A percentile compares a stretch with the other conserved stretches of the same genome.
These are phyloP conservation scores for Alectura lathami DNA, from an alignment of 2,113 vertebrate species.

Conservation along the genomic window DNA sequence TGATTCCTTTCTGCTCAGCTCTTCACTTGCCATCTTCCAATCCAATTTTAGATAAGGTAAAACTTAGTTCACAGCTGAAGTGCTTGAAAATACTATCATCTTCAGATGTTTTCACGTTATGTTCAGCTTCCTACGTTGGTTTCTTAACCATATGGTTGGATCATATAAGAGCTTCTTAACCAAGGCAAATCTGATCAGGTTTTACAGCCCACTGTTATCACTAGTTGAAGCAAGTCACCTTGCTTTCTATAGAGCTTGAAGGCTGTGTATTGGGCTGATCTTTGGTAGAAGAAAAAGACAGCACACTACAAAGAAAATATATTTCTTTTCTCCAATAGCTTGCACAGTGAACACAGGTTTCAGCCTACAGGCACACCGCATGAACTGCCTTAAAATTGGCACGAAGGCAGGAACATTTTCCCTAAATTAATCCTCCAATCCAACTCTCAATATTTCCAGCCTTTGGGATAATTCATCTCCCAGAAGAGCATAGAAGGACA, in stretches of 20 bases:
- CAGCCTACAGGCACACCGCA: not conserved
- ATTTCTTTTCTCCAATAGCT: not conserved
- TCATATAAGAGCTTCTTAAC: not conserved
- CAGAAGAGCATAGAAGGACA: not conserved
- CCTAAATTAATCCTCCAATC: not conserved
- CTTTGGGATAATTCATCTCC: not conserved
- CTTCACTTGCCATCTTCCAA: not conserved
- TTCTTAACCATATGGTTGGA: not conserved
- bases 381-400: not conserved
- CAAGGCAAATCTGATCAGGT: rapidly evolving
- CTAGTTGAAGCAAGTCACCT: not conserved
- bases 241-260: not conserved
- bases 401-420: not conserved
- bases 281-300: not conserved
- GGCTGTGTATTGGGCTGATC: not conserved
- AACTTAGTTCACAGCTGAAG: not conserved
- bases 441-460: not conserved
- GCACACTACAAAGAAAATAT: not conserved
- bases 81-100: not conserved
- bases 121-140: not conserved
- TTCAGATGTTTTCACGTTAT: not conserved
- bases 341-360: not conserved
- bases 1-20: not conserved
- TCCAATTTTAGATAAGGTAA: not conserved
- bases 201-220: not conserved